Evolutionary conservation across 1,140 invertebrate species (phyloP).

Genomic region (Drosophila miranda): DNA sequence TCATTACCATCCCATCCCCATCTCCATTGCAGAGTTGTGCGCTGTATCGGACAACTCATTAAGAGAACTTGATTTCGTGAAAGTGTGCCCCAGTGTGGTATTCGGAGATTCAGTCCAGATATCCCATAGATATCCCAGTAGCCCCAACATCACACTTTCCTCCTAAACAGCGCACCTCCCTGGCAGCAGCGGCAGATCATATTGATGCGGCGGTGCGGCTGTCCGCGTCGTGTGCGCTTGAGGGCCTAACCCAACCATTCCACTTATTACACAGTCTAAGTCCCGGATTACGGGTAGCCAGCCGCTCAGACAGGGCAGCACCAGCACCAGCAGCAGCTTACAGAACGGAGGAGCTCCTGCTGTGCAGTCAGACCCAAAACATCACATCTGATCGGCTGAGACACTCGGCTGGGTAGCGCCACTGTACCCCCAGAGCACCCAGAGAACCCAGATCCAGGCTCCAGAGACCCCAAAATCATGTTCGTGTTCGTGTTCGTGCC

Average conservation of each 20-base stretch:
- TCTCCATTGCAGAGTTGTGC: background rate
- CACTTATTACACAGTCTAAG: constrained; percentile 48
- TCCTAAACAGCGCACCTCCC: too few relatives aligned
- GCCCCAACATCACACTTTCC: constrained; percentile 49
- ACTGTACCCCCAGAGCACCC: constrained; percentile 15
- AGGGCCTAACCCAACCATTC: constrained; percentile 44
- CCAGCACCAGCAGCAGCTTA: constrained; percentile 32
- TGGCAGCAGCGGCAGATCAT: background rate
- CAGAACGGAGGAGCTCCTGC: constrained; percentile 46
- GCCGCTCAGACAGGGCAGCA: background rate
- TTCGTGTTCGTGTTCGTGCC: constrained; percentile 48
- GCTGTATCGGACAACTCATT: background rate
- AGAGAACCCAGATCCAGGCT: background rate
- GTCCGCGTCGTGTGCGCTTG: constrained; percentile 36
- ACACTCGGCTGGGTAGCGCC: constrained; percentile 58
- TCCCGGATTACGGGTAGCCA: constrained; percentile 47
- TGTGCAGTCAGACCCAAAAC: constrained; percentile 44
- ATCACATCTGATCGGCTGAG: constrained; percentile 54
- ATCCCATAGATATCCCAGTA: constrained; percentile 39
- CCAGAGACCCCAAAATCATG: background rate
- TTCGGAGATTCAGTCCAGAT: constrained; percentile 10
- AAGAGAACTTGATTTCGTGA: constrained; percentile 5
- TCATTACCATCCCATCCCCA: too few relatives aligned
- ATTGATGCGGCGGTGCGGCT: constrained; percentile 12
- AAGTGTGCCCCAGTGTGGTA: constrained; percentile 3